Evolutionary conservation across 2,113 vertebrate genomes (phyloP), one percentile per base, ranked within the genome.

Genomic region (Casuarius casuarius): DNA sequence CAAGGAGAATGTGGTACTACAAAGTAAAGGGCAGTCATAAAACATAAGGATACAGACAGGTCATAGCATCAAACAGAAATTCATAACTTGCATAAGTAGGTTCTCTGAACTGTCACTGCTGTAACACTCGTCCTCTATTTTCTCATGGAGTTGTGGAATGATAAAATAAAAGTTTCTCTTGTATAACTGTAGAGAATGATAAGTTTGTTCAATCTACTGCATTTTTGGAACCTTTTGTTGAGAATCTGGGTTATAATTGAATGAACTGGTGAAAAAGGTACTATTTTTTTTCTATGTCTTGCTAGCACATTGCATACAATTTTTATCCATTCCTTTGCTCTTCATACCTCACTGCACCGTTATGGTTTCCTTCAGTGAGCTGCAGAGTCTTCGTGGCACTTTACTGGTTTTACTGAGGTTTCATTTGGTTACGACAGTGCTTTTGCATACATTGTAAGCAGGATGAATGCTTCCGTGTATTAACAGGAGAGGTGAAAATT

Each of bases 41-140:
- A 95, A 67, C 73, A 54, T 2, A 62, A 18, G 78, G 63, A 4
- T 52, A 62, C 35, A 89, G 87, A 58, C n/a, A 73, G 70, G 59
- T 89, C 48, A 68, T 26, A 82, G 70, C 66, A 82, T 87, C 87
- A 87, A 79, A 92, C 73, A 94, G 65, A 78, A 87, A 75, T 65
- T 87, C 5, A 0, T 63, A n/a, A 79, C 48, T 51, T 79, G 61
- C 66, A 25, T 73, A 77, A n/a, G 25, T 52, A 35, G 76, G 61
- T 78, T 94, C 40, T 91, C 65, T 81, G 81, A 94, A 82, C 56
- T 92, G 74, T 82, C 74, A 52, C 52, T 85, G 87, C 66, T 78
- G 1, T 91, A 28, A 21, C 25, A 28, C 40, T 68, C 38, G 65
- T 84, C 22, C 56, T 84, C 22, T 68, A 75, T 76, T 81, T 92